Evolutionary conservation across 2,888 invertebrate species (phyloP), one percentile per base, ranked within the genome.

Genomic region (Epsilonema sp.): DNA sequence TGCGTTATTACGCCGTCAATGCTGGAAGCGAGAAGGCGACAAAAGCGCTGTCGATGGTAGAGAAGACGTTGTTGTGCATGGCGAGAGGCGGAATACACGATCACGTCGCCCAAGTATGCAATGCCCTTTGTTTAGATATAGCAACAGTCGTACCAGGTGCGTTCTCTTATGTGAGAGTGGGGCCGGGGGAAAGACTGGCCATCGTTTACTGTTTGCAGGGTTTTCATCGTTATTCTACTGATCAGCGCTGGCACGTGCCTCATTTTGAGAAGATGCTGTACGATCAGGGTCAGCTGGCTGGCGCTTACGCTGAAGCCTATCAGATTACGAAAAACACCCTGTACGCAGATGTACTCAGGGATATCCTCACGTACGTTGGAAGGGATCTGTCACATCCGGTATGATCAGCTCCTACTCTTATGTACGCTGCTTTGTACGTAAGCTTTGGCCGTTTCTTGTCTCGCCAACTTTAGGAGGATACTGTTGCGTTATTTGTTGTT

Each of bases 201-300:
- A n/a, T n/a, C n/a, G n/a, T n/a, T n/a, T n/a, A n/a, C n/a, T n/a
- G n/a, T n/a, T 39, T 39, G n/a, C 39, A 74, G 74, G 78, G 78
- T 5, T 78, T 78, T 58, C 73, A 76, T 47, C 70, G 80, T 43
- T 92, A 92, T 67, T 84, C 90, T 0, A 86, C 89, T 0, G 92
- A 92, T 59, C 74, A 75, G 24, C 75, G 78, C 55, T 92, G 92
- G 92, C 89, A 89, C 63, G 83, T 92, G 1, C 92, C 90, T 1
- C 92, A 92, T 69, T 92, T 92, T 67, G 92, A 92, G 65, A 92
- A 92, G 71, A 92, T 92, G 92, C 74, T 92, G 1, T 92, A 92
- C 64, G 92, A 92, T 68, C 90, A 92, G 69, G 86, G 78, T 0
- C 87, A 87, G 63, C 68, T 90, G 39, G 74, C 79, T 46, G 74